Conservation (phyloP, 64 coral and sea anemone species). For the Cladopsammia gracilis region DNA sequence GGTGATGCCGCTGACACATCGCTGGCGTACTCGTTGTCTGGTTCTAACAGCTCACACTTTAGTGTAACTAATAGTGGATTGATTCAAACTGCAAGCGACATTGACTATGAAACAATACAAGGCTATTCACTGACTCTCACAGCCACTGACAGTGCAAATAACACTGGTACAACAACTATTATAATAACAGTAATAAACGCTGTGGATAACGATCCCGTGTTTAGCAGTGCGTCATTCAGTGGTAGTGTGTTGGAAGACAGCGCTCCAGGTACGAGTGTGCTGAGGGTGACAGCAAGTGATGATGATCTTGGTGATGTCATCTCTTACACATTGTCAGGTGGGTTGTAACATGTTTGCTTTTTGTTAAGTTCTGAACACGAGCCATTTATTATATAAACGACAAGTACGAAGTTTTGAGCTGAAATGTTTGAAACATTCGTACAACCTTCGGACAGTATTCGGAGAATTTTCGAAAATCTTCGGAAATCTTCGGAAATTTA, state of each 20-base stretch:
- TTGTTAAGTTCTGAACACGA: too few species aligned
- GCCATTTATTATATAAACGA: too few species aligned
- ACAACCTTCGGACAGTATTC: too few species aligned
- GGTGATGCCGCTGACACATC: conserved; percentile 39
- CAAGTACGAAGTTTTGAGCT: too few species aligned
- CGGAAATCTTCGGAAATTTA: too few species aligned
- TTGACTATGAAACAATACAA: conserved; percentile 46
- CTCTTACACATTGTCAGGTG: conserved; percentile 64
- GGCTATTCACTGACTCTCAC: conserved; percentile 61
- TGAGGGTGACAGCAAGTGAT: conserved; percentile 49
- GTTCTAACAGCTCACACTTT: conserved; percentile 51
- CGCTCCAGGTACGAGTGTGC: conserved; percentile 50
- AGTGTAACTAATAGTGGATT: conserved; percentile 40
- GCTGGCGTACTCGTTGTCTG: conserved; percentile 45
- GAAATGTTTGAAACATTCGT: too few species aligned
- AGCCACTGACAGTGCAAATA: conserved; percentile 39
- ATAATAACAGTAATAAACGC: conserved; percentile 51
- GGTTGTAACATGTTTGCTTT: neutral
- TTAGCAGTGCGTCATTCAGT: conserved; percentile 24
- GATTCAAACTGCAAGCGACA: conserved; percentile 45
- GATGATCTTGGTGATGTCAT: conserved; percentile 33
- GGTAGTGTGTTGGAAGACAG: conserved; percentile 34
- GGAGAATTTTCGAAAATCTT: too few species aligned
- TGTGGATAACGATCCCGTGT: conserved; percentile 58
- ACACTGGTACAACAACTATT: conserved; percentile 62